Evolutionary conservation across 2,113 vertebrate genomes (phyloP), one percentile per base, ranked within the genome.

Genomic region (Eulacestoma nigropectus): DNA sequence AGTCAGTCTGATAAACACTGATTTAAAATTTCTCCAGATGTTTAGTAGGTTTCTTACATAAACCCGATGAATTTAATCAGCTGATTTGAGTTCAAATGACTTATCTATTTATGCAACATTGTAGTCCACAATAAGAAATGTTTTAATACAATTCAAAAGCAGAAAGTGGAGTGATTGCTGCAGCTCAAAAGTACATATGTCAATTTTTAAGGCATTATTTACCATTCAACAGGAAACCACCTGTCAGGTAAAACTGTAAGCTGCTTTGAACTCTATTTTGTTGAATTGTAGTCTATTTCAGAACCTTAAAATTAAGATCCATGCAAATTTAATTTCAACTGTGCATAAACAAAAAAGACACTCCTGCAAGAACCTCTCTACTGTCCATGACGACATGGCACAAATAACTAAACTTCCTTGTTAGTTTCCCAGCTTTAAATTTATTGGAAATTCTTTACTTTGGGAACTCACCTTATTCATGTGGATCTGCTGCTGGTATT

Each of bases 401-500:
- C 26, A 26, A 46, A 20, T 33, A 84, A 35, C 25, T 78, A n/a
- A 44, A 47, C 29, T 39, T 74, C 9, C 1, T 18, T 56, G 9
- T 29, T 65, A 68, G 18, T 55, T 86, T 79, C 20, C n/a, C 69
- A n/a, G 14, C 32, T 33, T 57, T 47, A 46, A 7, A 2, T 37
- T 46, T 52, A 22, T 27, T 52, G 35, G 41, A 72, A 94, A 80
- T 50, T 39, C 56, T 49, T 74, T 70, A 14, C 27, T 89, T 56
- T 62, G 21, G 27, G 50, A 83, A 81, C 97, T 98, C 98, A 99
- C 99, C 99, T 99, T 99, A 97, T 99, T 99, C 98, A 99, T 98
- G 93, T 99, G 99, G 97, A 99, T 96, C 97, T 99, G 99, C 95
- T 99, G 99, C 97, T 99, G 99, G 97, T 99, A 99, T 80, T 99